A percentile compares a stretch with the other conserved stretches of the same genome.
These are phyloP conservation scores for Bombycilla garrulus DNA, from an alignment of 2,113 vertebrate species.

Conservation along the genomic window DNA sequence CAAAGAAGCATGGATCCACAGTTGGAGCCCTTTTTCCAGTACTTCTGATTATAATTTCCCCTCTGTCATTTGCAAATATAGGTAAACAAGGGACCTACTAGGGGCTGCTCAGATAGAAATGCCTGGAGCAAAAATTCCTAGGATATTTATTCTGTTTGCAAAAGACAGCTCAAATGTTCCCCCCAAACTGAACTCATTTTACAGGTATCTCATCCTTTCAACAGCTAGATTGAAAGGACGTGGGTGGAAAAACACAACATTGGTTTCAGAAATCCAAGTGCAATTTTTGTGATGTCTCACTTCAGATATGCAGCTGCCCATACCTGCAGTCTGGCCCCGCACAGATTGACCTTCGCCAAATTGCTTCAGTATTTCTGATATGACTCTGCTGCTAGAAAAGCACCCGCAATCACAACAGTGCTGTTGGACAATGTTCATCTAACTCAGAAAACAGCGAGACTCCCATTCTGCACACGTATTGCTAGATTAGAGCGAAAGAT, in stretches of 20 bases:
- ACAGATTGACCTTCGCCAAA: slow-evolving; percentile 5
- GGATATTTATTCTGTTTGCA: background rate
- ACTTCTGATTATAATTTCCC: background rate
- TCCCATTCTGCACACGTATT: background rate
- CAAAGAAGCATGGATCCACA: background rate
- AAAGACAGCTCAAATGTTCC: background rate
- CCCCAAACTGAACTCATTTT: background rate
- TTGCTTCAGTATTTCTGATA: background rate
- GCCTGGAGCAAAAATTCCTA: background rate
- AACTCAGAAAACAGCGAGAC: background rate
- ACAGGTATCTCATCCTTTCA: background rate
- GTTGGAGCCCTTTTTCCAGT: background rate
- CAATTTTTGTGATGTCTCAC: background rate
- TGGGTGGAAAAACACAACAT: background rate
- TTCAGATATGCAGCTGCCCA: background rate
- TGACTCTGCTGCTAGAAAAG: background rate
- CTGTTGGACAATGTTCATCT: background rate
- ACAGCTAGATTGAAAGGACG: background rate
- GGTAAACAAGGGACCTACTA: background rate
- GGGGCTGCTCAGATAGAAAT: rapidly evolving
- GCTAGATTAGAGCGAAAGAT: background rate
- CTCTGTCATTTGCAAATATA: background rate
- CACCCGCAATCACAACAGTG: background rate
- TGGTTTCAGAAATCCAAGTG: background rate
- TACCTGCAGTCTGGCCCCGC: background rate